These are phyloP conservation scores for Typhlomys cinereus DNA, from an alignment of 2,113 vertebrate species.

Conservation along the genomic window DNA sequence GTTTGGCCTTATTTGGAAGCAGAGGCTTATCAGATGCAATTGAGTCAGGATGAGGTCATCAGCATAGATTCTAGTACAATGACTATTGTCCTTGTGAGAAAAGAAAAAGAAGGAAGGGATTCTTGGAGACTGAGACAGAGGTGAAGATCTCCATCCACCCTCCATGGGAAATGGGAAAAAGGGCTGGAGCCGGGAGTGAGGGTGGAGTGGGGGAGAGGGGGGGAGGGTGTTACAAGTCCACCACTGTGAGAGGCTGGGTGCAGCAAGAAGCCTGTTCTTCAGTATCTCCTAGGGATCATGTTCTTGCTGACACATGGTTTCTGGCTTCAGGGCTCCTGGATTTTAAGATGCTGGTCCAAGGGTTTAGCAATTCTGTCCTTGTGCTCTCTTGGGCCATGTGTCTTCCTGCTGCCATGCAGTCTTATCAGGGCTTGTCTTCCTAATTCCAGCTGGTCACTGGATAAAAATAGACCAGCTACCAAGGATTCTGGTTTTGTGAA, in stretches of 20 bases:
- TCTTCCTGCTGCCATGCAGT: rapidly evolving
- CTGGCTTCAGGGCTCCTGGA: background rate
- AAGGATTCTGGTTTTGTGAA: rapidly evolving
- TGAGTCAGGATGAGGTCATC: background rate
- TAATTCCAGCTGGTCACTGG: no score
- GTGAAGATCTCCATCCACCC: rapidly evolving
- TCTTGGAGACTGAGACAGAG: background rate
- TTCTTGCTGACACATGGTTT: background rate
- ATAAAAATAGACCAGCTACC: background rate
- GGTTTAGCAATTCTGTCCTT: rapidly evolving
- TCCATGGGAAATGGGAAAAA: no score
- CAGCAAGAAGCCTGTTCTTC: no score
- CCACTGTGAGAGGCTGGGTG: background rate
- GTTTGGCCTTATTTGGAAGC: background rate
- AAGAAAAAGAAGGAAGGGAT: background rate
- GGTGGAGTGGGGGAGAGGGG: no score
- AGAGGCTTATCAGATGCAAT: background rate
- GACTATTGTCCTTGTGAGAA: background rate
- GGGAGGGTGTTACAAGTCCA: no score
- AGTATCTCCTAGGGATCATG: rapidly evolving
- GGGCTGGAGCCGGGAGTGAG: no score
- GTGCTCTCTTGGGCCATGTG: no score
- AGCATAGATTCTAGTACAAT: background rate
- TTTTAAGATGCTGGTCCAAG: no score
- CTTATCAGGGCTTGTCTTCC: background rate